phyloP scores from a whole-genome alignment of 2,888 invertebrate species.

The Ariolimax columbianus region DNA sequence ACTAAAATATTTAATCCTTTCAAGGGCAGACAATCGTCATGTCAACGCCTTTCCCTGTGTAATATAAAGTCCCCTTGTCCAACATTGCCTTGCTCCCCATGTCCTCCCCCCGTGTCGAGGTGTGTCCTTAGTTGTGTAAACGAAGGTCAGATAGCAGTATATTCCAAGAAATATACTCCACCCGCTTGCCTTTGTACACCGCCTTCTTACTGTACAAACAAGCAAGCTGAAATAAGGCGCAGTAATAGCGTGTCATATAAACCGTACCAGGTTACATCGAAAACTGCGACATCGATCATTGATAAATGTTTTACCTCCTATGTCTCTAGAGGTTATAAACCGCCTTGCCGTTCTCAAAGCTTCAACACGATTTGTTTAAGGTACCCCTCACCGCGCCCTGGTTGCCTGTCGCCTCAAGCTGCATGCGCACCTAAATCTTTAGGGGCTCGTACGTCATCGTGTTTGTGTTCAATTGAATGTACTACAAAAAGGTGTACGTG shows the following conservation, averaged over 20 bases:
- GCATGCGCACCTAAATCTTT: background rate
- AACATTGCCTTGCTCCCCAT: background rate
- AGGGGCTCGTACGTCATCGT: background rate
- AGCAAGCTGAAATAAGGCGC: background rate
- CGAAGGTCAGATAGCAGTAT: background rate
- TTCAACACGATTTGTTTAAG: background rate
- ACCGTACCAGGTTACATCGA: background rate
- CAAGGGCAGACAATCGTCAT: background rate
- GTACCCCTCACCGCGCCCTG: background rate
- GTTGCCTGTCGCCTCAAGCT: background rate
- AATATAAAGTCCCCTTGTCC: background rate
- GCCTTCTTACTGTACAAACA: too few relatives aligned
- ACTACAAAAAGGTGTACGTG: background rate
- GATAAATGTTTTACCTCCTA: background rate
- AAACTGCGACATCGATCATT: too few relatives aligned
- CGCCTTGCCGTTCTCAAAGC: conserved; percentile 33
- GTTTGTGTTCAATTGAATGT: background rate
- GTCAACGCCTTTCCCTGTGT: background rate
- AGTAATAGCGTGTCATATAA: conserved; percentile 12
- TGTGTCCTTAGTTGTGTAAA: background rate
- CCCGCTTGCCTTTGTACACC: background rate
- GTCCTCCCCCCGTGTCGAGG: background rate
- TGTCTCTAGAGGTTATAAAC: background rate
- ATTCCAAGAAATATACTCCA: background rate
- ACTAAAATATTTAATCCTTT: conserved; percentile 27